These are phyloP conservation scores for Agriotes lineatus DNA, from an alignment of 2,888 invertebrate species.

Conservation along the genomic window DNA sequence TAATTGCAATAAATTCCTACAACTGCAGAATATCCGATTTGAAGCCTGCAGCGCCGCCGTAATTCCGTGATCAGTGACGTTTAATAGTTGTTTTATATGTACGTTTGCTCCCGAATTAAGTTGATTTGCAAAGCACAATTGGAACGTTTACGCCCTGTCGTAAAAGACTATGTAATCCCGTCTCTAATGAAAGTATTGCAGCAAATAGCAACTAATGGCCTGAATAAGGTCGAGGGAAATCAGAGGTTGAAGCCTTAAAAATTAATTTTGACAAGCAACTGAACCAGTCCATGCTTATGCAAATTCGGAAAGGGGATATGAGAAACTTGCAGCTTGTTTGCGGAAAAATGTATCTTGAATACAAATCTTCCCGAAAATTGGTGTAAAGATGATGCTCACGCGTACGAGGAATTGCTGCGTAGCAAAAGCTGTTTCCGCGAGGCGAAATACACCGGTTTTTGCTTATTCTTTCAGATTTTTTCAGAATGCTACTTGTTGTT, in stretches of 20 bases:
- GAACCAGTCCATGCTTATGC: too few relatives aligned
- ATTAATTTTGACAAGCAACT: too few relatives aligned
- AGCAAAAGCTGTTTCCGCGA: too few relatives aligned
- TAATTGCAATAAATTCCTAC: constrained; percentile 19
- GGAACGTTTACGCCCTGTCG: constrained; percentile 4
- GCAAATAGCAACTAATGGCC: constrained; percentile 4
- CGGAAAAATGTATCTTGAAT: too few relatives aligned
- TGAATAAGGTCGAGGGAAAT: background rate
- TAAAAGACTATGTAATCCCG: constrained; percentile 15
- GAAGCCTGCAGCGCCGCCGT: constrained; percentile 16
- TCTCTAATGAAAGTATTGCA: constrained; percentile 6
- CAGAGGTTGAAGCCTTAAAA: background rate
- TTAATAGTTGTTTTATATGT: constrained; percentile 28
- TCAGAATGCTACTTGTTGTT: too few relatives aligned
- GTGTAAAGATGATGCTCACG: too few relatives aligned
- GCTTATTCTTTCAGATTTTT: too few relatives aligned
- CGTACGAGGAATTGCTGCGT: too few relatives aligned
- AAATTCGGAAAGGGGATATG: too few relatives aligned
- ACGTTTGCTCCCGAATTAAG: constrained; percentile 20
- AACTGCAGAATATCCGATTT: constrained; percentile 25
- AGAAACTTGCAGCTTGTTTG: too few relatives aligned
- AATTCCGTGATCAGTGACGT: constrained; percentile 23
- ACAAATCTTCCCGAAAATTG: too few relatives aligned
- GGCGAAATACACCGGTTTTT: too few relatives aligned
- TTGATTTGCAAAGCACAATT: constrained; percentile 25